A percentile compares a stretch with the other conserved stretches of the same genome.
phyloP scores from a whole-genome alignment of 1,140 invertebrate species.

The Cydia pomonella region DNA sequence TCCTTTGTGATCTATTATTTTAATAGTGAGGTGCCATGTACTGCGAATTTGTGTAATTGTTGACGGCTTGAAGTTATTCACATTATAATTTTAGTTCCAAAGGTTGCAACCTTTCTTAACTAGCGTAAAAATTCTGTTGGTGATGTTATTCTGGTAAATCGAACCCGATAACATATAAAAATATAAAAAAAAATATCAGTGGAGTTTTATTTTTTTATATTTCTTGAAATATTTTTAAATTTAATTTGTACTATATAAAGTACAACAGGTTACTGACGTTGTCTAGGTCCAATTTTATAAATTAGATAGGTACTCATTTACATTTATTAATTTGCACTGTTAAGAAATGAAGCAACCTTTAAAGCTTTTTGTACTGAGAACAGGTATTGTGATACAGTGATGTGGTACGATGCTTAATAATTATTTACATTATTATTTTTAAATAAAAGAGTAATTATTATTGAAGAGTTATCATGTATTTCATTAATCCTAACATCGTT shows the following conservation, averaged over 20 bases:
- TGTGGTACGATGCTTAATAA: slow-evolving; percentile 72
- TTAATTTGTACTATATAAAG: not conserved
- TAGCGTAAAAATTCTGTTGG: not conserved
- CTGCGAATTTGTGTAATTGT: slow-evolving; percentile 58
- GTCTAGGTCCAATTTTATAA: not conserved
- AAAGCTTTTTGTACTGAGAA: slow-evolving; percentile 56
- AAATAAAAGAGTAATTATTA: slow-evolving; percentile 73
- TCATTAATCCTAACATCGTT: slow-evolving; percentile 64
- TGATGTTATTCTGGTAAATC: not conserved
- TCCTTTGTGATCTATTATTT: slow-evolving; percentile 59
- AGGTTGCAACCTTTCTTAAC: slow-evolving; percentile 34
- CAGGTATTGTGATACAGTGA: slow-evolving; percentile 72
- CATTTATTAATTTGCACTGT: slow-evolving; percentile 15
- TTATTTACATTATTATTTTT: slow-evolving; percentile 67
- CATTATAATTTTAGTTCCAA: slow-evolving; percentile 31
- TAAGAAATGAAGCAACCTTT: slow-evolving; percentile 47
- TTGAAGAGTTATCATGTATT: slow-evolving; percentile 66
- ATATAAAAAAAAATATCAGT: no score
- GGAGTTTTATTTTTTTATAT: not conserved
- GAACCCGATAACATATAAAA: no score
- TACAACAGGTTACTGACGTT: not conserved
- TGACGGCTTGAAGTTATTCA: slow-evolving; percentile 49
- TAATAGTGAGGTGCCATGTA: slow-evolving; percentile 72
- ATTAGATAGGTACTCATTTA: no score
- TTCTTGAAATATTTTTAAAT: not conserved